Percentiles rank a stretch among this genome's conserved stretches.
Evolutionary conservation across 2,113 vertebrate genomes (phyloP).

Genomic region (Cinclus cinclus): DNA sequence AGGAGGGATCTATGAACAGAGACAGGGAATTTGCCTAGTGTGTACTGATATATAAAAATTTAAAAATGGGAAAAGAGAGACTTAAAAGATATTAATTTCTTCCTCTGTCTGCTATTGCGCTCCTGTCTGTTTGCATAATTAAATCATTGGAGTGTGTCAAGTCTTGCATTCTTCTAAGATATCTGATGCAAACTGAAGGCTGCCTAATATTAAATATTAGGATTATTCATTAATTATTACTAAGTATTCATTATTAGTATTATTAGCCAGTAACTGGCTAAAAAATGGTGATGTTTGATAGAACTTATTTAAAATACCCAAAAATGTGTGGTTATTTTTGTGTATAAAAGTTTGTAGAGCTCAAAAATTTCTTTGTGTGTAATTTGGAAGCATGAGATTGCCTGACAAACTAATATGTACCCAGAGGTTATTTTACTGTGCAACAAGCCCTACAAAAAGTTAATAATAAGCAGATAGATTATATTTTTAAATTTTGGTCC

Average conservation of each 20-base stretch:
- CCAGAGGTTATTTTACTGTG: neutral
- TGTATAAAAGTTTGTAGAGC: neutral
- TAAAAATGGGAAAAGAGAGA: neutral
- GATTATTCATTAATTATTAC: neutral
- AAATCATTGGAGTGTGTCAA: neutral
- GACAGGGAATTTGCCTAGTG: neutral
- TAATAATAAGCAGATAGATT: neutral
- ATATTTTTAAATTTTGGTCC: neutral
- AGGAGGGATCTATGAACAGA: neutral
- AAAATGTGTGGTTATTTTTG: fast-evolving
- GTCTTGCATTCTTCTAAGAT: neutral
- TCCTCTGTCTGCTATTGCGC: neutral
- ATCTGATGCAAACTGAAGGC: neutral
- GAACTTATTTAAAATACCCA: neutral
- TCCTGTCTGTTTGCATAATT: neutral
- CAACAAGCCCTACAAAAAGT: neutral
- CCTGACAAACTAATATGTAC: neutral
- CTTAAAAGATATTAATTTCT: neutral
- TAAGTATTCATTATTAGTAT: neutral
- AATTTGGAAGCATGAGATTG: neutral
- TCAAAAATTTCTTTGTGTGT: neutral
- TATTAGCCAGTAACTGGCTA: neutral
- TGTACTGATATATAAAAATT: neutral
- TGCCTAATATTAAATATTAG: neutral
- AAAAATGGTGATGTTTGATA: neutral